These are phyloP conservation scores for Galemys pyrenaicus DNA, from an alignment of 2,113 vertebrate species.

Conservation along the genomic window DNA sequence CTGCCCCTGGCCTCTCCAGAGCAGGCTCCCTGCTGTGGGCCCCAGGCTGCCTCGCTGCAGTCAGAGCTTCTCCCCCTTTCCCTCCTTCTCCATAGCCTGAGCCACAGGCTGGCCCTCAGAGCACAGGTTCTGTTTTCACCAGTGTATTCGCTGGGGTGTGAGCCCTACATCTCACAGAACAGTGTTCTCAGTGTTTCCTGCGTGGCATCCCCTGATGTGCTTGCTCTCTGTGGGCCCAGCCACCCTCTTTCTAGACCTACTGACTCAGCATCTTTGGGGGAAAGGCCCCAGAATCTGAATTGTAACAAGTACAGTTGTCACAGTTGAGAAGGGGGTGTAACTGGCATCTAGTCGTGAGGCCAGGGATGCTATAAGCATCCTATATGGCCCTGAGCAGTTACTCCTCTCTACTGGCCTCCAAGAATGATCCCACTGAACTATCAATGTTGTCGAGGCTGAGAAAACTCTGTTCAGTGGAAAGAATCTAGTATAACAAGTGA, in stretches of 20 bases:
- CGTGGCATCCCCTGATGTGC: rapidly evolving
- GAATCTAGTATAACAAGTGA: background rate
- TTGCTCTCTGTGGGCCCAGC: background rate
- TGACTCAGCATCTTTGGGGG: background rate
- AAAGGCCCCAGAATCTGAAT: background rate
- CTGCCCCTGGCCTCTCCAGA: background rate
- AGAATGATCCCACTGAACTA: background rate
- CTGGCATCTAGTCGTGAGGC: background rate
- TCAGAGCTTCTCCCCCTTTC: background rate
- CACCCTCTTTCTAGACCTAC: background rate
- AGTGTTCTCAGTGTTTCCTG: background rate
- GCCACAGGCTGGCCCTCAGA: background rate
- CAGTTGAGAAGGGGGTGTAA: background rate
- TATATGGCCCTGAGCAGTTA: rapidly evolving
- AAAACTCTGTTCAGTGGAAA: background rate
- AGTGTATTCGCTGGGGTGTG: background rate
- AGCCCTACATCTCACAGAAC: background rate
- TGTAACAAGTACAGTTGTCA: background rate
- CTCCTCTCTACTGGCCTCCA: rapidly evolving
- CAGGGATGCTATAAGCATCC: background rate
- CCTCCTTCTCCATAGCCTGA: background rate
- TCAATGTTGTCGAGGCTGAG: background rate
- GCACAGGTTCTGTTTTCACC: background rate
- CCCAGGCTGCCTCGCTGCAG: background rate
- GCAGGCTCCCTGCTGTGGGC: background rate